A percentile compares a stretch with the other conserved stretches of the same genome.
Conservation (phyloP, 2,797 vertebrate species). For the Cryptoblepharus egeriae region DNA sequence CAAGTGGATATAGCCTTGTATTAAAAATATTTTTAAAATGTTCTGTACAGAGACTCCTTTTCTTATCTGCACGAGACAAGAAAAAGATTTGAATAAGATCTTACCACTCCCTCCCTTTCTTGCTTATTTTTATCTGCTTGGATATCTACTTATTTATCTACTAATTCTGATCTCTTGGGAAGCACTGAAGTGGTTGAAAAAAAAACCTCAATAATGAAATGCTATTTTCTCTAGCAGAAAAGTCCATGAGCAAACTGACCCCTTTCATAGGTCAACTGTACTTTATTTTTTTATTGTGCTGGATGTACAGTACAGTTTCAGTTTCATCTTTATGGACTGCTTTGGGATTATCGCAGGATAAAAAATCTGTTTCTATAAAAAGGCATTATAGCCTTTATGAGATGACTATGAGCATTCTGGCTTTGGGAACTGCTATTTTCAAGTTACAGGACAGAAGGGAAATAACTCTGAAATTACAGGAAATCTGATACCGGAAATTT, state of each 20-base stretch:
- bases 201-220: constrained; percentile 24
- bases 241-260: constrained; percentile 10
- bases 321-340: constrained; percentile 33
- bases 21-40: background rate
- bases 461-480: constrained; percentile 68
- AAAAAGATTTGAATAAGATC: constrained; percentile 10
- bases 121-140: background rate
- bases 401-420: constrained; percentile 47
- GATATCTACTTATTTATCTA: too few relatives aligned
- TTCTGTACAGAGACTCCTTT: background rate
- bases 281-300: constrained; percentile 23
- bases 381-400: constrained; percentile 38
- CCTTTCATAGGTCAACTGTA: constrained; percentile 21
- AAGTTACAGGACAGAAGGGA: constrained; percentile 63
- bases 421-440: constrained; percentile 64
- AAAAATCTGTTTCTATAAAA: constrained; percentile 44
- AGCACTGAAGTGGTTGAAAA: constrained; percentile 7
- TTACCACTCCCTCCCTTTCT: background rate
- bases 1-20: background rate
- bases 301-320: constrained; percentile 19
- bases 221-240: constrained; percentile 6
- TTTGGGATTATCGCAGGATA: constrained; percentile 42
- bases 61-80: background rate
- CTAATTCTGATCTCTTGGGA: background rate
- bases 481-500: constrained; percentile 68